A percentile compares a stretch with the other conserved stretches of the same genome.
Evolutionary conservation across 2,888 invertebrate genomes (phyloP).

Genomic region (Eudemis profundana): DNA sequence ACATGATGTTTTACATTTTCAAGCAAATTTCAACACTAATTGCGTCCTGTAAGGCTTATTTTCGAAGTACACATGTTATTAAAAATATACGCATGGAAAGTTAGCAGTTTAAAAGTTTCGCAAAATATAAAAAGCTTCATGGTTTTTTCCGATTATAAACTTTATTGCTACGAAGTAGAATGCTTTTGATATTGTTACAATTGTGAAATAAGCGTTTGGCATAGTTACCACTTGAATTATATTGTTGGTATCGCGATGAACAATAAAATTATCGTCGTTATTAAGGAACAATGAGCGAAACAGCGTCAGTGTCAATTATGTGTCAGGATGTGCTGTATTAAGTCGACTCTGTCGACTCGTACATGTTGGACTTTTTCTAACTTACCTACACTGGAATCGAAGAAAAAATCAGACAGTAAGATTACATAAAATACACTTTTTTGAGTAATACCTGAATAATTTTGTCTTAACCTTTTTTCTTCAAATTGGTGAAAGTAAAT

Average conservation of each 20-base stretch:
- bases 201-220: constrained; percentile 1
- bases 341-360: not conserved
- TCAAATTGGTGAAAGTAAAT: too few relatives aligned
- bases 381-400: not conserved
- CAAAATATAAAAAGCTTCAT: not conserved
- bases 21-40: not conserved
- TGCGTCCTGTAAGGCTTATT: not conserved
- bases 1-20: constrained; percentile 5
- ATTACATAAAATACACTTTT: too few relatives aligned
- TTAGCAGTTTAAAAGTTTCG: not conserved
- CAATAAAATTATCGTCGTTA: constrained; percentile 66
- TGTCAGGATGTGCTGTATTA: constrained; percentile 19
- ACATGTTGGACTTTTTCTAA: not conserved
- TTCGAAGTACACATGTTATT: not conserved
- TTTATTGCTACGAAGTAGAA: not conserved
- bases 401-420: not conserved
- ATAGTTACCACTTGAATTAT: constrained; percentile 12
- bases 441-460: too few relatives aligned
- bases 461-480: too few relatives aligned
- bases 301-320: constrained; percentile 32
- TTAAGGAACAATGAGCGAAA: constrained; percentile 51
- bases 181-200: not conserved
- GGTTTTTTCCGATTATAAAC: not conserved
- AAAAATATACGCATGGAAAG: constrained; percentile 4
- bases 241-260: constrained; percentile 53